phyloP scores from a whole-genome alignment of 2,797 vertebrate species.

The Chelidonichthys spinosus region DNA sequence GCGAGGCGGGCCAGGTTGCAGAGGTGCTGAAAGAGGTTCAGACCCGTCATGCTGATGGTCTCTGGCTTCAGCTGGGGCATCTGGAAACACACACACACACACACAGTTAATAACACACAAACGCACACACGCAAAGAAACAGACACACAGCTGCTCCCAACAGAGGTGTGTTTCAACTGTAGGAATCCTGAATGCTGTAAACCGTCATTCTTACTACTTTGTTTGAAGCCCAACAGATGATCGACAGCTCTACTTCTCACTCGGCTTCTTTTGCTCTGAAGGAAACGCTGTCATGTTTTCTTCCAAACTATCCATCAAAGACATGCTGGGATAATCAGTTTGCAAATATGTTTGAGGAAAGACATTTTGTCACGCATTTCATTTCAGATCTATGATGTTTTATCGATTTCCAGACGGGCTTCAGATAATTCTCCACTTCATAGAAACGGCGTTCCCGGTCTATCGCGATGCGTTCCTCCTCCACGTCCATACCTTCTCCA shows the following conservation, averaged over 20 bases:
- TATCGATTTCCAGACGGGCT: no score
- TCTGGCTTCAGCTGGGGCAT: constrained; percentile 99
- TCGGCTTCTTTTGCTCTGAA: accelerated
- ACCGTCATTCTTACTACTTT: background rate
- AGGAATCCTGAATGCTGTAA: background rate
- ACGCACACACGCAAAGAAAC: background rate
- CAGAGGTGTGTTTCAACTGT: constrained; percentile 1
- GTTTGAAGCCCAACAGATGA: background rate
- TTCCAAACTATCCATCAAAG: no score
- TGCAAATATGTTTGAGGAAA: background rate
- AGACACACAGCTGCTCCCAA: background rate
- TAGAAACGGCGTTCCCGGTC: no score
- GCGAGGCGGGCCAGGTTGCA: constrained; percentile 97
- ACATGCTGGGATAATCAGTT: constrained; percentile 1
- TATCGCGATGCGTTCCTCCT: no score
- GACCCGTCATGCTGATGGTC: constrained; percentile 98
- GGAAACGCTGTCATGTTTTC: background rate
- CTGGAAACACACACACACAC: constrained; percentile 70
- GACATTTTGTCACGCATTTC: background rate
- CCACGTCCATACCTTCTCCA: constrained; percentile 90
- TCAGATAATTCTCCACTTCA: no score
- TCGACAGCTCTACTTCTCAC: background rate
- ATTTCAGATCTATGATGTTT: no score
- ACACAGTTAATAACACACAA: background rate
- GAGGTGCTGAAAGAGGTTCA: constrained; percentile 98